Conservation (phyloP, 2,797 vertebrate species). For the Microctenopoma stevenorrisi region DNA sequence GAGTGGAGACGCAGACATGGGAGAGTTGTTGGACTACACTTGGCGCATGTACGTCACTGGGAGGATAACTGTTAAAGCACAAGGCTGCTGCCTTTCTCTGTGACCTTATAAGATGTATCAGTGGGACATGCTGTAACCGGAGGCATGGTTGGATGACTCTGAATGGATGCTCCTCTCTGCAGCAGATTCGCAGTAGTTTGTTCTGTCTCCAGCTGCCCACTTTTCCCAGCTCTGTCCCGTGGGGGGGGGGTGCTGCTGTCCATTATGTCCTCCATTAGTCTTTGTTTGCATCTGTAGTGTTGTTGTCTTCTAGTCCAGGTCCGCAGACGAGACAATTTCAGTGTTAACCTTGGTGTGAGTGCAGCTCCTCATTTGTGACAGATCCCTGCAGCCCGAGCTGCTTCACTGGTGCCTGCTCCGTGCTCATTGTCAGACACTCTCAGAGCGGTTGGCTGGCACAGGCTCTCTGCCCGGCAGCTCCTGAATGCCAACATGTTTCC, state of each 20-base stretch:
- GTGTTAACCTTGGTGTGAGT: constrained; percentile 57
- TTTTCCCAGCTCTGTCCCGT: constrained; percentile 49
- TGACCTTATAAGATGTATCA: constrained; percentile 15
- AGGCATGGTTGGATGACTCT: constrained; percentile 7
- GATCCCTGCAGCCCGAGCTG: constrained; percentile 59
- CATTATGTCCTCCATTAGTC: constrained; percentile 51
- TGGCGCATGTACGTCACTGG: constrained; percentile 17
- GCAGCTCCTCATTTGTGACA: constrained; percentile 52
- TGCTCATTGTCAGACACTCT: constrained; percentile 67
- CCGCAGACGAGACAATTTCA: constrained; percentile 35
- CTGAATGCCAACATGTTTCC: constrained; percentile 74
- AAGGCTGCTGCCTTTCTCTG: background rate
- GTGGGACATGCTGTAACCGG: constrained; percentile 25
- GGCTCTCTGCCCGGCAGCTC: constrained; percentile 57
- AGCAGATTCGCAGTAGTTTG: constrained; percentile 33
- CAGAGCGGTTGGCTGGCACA: constrained; percentile 63
- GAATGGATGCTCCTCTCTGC: constrained; percentile 20
- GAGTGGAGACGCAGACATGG: background rate
- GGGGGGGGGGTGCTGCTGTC: constrained; percentile 33
- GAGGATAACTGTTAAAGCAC: constrained; percentile 11
- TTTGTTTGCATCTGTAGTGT: constrained; percentile 36
- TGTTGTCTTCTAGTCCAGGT: constrained; percentile 23
- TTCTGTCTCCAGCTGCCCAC: constrained; percentile 22
- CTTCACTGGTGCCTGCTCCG: constrained; percentile 58
- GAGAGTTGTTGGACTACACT: constrained; percentile 9